Conservation (phyloP, 2,888 invertebrate genomes). For the Prostheceraeus crozeri region DNA sequence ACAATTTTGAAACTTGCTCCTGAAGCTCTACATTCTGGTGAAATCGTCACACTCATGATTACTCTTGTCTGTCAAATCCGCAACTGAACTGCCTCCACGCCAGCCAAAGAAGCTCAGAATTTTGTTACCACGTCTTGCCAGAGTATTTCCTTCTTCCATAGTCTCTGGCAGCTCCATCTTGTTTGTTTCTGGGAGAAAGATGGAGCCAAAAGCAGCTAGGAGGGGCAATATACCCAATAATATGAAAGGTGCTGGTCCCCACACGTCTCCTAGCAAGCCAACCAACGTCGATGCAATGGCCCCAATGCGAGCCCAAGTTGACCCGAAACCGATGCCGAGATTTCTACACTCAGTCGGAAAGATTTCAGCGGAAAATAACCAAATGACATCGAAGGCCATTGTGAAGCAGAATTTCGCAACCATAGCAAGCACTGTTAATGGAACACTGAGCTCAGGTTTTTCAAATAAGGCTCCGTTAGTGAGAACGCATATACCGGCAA, state of each 20-base stretch:
- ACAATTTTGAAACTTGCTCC: too few species aligned
- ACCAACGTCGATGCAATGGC: slow-evolving; percentile 7
- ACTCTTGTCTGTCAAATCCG: too few species aligned
- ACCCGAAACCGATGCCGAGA: slow-evolving; percentile 23
- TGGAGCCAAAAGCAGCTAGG: not conserved
- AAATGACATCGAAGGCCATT: slow-evolving; percentile 30
- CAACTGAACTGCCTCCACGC: too few species aligned
- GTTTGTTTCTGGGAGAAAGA: slow-evolving; percentile 24
- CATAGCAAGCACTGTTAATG: not conserved
- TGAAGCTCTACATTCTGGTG: too few species aligned
- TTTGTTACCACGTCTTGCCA: too few species aligned
- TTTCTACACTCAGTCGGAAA: slow-evolving; percentile 28
- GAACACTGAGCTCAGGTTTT: not conserved
- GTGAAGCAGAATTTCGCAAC: slow-evolving; percentile 21
- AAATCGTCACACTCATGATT: too few species aligned
- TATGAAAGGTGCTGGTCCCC: slow-evolving; percentile 27
- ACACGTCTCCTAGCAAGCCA: slow-evolving; percentile 4
- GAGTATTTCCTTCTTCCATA: slow-evolving; percentile 18
- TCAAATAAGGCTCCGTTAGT: slow-evolving; percentile 10
- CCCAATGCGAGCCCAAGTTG: slow-evolving; percentile 21
- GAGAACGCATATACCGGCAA: slow-evolving; percentile 16
- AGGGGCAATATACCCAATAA: slow-evolving; percentile 4
- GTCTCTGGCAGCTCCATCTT: slow-evolving; percentile 2
- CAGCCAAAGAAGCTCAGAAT: too few species aligned
- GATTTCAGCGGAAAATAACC: slow-evolving; percentile 26